phyloP scores from a whole-genome alignment of 2,797 vertebrate species.

The Paramormyrops hopkinsi region DNA sequence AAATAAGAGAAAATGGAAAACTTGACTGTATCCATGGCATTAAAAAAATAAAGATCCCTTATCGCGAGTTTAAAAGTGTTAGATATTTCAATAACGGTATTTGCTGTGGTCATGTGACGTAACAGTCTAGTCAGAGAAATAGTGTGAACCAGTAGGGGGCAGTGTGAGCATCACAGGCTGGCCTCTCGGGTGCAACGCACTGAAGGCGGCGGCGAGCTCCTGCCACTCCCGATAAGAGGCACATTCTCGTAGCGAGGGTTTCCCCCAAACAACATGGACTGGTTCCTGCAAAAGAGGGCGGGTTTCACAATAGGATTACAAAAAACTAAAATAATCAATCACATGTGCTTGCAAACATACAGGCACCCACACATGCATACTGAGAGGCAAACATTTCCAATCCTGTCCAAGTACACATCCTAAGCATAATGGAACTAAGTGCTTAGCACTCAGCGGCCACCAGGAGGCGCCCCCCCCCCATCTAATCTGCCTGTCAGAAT shows the following conservation, averaged over 20 bases:
- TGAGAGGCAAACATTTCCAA: background rate
- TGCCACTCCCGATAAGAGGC: conserved; percentile 86
- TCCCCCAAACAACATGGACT: conserved; percentile 85
- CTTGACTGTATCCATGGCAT: background rate
- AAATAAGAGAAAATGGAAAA: background rate
- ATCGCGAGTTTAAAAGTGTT: conserved; percentile 27
- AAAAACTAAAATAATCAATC: background rate
- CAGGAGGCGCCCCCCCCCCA: background rate
- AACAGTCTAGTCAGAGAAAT: background rate
- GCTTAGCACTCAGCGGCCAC: background rate
- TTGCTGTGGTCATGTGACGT: background rate
- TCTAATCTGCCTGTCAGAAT: background rate
- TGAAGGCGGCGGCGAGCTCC: conserved; percentile 91
- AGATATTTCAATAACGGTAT: background rate
- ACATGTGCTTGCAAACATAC: background rate
- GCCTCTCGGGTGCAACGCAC: conserved; percentile 62
- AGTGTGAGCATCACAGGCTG: conserved; percentile 13
- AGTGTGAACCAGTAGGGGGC: background rate
- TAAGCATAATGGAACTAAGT: background rate
- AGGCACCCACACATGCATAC: background rate
- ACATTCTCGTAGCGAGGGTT: conserved; percentile 93
- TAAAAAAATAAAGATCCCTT: conserved; percentile 16
- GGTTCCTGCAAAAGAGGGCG: conserved; percentile 71
- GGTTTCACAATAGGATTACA: background rate
- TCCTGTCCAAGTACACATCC: background rate